A percentile compares a stretch with the other conserved stretches of the same genome.
Evolutionary conservation across 2,797 vertebrate genomes (phyloP).

Genomic region (Caiman crocodilus): DNA sequence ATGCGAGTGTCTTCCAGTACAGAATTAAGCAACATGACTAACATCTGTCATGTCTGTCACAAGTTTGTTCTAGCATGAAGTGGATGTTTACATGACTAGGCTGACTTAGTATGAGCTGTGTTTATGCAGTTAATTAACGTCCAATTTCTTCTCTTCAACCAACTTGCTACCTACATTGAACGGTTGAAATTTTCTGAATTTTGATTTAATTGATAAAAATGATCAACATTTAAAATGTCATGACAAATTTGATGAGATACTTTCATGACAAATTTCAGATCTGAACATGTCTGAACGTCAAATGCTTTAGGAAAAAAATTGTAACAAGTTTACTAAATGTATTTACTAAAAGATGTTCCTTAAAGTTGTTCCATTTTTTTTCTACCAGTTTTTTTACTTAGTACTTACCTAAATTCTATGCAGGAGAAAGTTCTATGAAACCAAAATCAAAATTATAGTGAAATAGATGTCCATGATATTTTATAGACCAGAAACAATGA

Average conservation of each 20-base stretch:
- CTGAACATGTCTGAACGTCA: not conserved
- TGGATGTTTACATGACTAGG: not conserved
- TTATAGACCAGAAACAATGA: not conserved
- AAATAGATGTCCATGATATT: too few relatives aligned
- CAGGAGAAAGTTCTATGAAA: too few relatives aligned
- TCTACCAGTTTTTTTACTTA: not conserved
- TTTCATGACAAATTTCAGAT: not conserved
- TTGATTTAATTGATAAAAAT: not conserved
- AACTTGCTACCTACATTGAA: not conserved
- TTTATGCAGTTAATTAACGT: not conserved
- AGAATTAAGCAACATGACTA: not conserved
- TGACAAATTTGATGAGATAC: not conserved
- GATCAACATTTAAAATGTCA: not conserved
- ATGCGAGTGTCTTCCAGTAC: fast-evolving
- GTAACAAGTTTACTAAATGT: not conserved
- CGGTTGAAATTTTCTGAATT: not conserved
- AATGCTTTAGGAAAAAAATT: not conserved
- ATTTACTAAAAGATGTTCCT: too few relatives aligned
- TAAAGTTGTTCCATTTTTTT: not conserved
- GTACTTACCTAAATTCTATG: too few relatives aligned
- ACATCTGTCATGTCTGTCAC: not conserved
- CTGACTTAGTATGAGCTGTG: not conserved
- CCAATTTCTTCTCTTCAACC: not conserved
- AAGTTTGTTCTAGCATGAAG: not conserved
- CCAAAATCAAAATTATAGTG: too few relatives aligned